A percentile compares a stretch with the other conserved stretches of the same genome.
Evolutionary conservation across 2,888 invertebrate species (phyloP).

Genomic region (Mylabris sibirica): DNA sequence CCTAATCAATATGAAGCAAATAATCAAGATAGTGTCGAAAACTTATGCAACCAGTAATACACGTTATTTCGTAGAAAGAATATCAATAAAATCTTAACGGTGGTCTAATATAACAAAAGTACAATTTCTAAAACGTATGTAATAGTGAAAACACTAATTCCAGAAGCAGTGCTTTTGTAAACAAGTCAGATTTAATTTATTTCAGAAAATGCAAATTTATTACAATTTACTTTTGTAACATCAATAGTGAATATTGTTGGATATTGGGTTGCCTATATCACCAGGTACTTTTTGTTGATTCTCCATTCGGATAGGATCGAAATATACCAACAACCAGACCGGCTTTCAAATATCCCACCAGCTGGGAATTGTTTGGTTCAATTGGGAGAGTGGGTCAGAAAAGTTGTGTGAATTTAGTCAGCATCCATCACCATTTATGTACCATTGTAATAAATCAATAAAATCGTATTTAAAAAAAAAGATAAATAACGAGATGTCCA

Average conservation of each 20-base stretch:
- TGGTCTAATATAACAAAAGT: too few relatives aligned
- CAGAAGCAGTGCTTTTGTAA: too few relatives aligned
- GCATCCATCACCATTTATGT: neutral
- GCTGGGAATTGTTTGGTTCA: slow-evolving; percentile 6
- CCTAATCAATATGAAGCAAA: too few relatives aligned
- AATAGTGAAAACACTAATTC: too few relatives aligned
- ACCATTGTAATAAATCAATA: neutral
- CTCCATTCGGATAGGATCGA: neutral
- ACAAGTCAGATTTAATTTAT: neutral
- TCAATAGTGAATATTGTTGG: neutral
- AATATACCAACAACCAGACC: neutral
- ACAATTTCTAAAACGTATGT: too few relatives aligned
- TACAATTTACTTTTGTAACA: neutral
- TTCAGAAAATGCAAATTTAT: neutral
- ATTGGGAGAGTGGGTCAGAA: slow-evolving; percentile 4
- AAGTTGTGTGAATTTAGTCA: slow-evolving; percentile 3
- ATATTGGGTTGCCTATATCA: neutral
- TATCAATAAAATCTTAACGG: too few relatives aligned
- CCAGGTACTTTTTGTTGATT: neutral
- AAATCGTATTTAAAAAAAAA: neutral
- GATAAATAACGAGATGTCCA: too few relatives aligned
- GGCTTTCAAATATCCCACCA: slow-evolving; percentile 13
- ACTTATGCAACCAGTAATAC: too few relatives aligned
- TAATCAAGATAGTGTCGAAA: too few relatives aligned
- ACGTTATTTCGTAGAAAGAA: too few relatives aligned